phyloP scores from a whole-genome alignment of 1,140 invertebrate genomes.

The Saxidomus purpurata region DNA sequence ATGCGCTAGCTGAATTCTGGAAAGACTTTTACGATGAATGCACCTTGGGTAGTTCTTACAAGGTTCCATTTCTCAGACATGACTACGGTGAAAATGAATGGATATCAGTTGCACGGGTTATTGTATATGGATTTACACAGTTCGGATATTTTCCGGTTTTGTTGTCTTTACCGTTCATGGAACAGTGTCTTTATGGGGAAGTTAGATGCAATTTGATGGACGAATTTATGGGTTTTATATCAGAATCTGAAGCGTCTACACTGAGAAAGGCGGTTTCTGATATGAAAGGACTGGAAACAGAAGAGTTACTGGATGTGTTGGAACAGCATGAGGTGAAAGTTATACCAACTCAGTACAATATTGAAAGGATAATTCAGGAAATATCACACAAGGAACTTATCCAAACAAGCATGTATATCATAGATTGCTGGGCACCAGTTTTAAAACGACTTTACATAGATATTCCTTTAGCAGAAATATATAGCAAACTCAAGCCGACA shows the following conservation, averaged over 20 bases:
- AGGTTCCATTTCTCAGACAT: conserved; percentile 66
- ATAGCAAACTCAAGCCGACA: no score
- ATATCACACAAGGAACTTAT: conserved; percentile 23
- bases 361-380: not conserved
- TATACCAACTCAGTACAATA: not conserved
- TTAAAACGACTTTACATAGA: no score
- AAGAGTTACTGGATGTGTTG: conserved; percentile 3
- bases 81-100: conserved; percentile 68
- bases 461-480: no score
- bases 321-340: not conserved
- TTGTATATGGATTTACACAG: no score
- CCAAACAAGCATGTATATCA: no score
- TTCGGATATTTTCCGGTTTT: no score
- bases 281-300: not conserved
- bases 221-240: conserved; percentile 56
- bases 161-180: no score
- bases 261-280: not conserved
- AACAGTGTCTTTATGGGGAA: conserved; percentile 61
- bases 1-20: conserved; percentile 64
- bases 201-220: conserved; percentile 37
- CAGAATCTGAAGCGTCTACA: conserved; percentile 16
- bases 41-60: conserved; percentile 51
- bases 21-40: conserved; percentile 65
- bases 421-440: no score
- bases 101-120: no score